Evolutionary conservation across 2,888 invertebrate species (phyloP).

Genomic region (Drosophila anomalipes): DNA sequence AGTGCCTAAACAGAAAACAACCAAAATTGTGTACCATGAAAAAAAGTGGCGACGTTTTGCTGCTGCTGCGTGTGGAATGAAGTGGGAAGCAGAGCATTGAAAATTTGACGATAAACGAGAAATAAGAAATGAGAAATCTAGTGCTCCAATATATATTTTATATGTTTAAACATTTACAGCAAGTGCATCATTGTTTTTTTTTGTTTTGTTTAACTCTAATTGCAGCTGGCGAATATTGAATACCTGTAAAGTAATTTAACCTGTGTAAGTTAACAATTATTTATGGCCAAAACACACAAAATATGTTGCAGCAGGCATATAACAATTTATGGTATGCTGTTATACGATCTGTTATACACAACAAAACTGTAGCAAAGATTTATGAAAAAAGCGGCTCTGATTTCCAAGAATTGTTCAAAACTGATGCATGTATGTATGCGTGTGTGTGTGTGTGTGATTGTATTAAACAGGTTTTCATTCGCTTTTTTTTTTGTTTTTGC

Average conservation of each 20-base stretch:
- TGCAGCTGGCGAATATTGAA: slow-evolving; percentile 42
- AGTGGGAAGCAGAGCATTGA: slow-evolving; percentile 52
- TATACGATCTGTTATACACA: slow-evolving; percentile 62
- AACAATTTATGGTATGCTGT: slow-evolving; percentile 34
- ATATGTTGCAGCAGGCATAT: slow-evolving; percentile 33
- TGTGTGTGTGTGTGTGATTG: slow-evolving; percentile 20
- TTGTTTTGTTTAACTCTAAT: slow-evolving; percentile 45
- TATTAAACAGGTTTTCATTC: slow-evolving; percentile 63
- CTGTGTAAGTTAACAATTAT: slow-evolving; percentile 56
- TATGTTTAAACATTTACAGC: slow-evolving; percentile 34
- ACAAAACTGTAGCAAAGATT: slow-evolving; percentile 61
- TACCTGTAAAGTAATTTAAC: slow-evolving; percentile 32
- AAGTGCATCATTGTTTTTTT: slow-evolving; percentile 36
- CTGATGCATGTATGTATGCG: slow-evolving; percentile 6
- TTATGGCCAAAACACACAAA: slow-evolving; percentile 33
- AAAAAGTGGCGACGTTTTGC: slow-evolving; percentile 68
- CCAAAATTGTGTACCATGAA: slow-evolving; percentile 43
- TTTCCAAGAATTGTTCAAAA: slow-evolving; percentile 55
- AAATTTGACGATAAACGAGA: slow-evolving; percentile 45
- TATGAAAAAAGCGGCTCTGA: slow-evolving; percentile 53
- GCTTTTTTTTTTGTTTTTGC: slow-evolving; percentile 56
- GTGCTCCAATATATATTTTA: slow-evolving; percentile 29
- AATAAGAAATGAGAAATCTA: slow-evolving; percentile 39
- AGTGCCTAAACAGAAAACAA: slow-evolving; percentile 12
- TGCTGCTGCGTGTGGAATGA: slow-evolving; percentile 42